phyloP scores from a whole-genome alignment of 2,888 invertebrate genomes.

The Conus canariensis region DNA sequence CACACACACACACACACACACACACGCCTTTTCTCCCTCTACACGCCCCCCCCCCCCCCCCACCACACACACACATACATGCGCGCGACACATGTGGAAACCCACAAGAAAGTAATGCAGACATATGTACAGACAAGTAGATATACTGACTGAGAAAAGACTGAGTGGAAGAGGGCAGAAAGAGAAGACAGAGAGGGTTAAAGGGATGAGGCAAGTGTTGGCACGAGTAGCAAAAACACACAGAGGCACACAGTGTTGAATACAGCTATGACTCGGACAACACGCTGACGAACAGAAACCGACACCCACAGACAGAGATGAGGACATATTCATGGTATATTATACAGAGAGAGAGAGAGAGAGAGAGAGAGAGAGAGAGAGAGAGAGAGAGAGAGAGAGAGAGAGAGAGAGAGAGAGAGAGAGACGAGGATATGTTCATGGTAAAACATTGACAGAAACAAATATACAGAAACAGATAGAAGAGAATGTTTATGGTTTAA shows the following conservation, averaged over 20 bases:
- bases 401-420: not conserved
- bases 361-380: constrained; percentile 4
- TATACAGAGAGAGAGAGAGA: too few relatives aligned
- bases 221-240: not conserved
- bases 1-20: too few relatives aligned
- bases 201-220: too few relatives aligned
- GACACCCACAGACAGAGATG: not conserved
- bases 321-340: not conserved
- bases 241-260: not conserved
- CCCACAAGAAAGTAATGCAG: not conserved
- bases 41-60: too few relatives aligned
- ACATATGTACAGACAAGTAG: not conserved
- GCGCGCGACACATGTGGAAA: not conserved
- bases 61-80: too few relatives aligned
- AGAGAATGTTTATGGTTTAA: not conserved
- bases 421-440: too few relatives aligned
- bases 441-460: not conserved
- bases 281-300: not conserved
- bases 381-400: not conserved
- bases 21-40: too few relatives aligned
- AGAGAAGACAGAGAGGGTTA: not conserved
- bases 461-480: not conserved
- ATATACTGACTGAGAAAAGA: not conserved
- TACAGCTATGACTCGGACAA: not conserved
- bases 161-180: not conserved